A percentile compares a stretch with the other conserved stretches of the same genome.
Evolutionary conservation across 2,888 invertebrate species (phyloP).

Genomic region (Troides oblongomaculatus): DNA sequence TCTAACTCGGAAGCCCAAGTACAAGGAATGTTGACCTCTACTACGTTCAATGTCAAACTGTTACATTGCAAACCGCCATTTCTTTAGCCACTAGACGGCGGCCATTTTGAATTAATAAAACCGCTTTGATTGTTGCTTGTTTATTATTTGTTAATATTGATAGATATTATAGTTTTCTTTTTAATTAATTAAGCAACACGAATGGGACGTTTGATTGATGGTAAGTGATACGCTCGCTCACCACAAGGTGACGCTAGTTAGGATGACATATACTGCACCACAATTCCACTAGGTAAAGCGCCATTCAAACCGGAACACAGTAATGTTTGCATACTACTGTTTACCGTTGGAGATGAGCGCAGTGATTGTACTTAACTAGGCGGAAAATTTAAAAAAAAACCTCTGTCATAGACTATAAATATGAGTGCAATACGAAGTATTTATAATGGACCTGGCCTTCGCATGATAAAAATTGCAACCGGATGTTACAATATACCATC

Average conservation of each 20-base stretch:
- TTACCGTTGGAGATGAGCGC: no score
- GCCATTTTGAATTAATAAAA: conserved; percentile 14
- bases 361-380: neutral
- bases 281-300: no score
- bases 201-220: no score
- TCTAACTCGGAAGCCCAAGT: conserved; percentile 12
- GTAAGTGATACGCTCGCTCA: no score
- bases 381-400: neutral
- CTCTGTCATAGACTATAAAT: neutral
- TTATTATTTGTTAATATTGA: no score
- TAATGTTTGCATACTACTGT: no score
- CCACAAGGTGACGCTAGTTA: no score
- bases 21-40: conserved; percentile 6
- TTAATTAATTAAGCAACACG: no score
- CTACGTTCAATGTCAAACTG: conserved; percentile 13
- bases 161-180: no score
- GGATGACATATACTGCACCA: no score
- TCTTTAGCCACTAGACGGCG: conserved; percentile 1
- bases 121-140: neutral
- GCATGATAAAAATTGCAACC: conserved; percentile 7
- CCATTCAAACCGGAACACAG: no score
- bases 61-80: conserved; percentile 7
- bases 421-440: neutral
- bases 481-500: conserved; percentile 5
- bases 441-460: neutral